phyloP scores from a whole-genome alignment of 1,140 invertebrate species.

The Drosophila oshimai region DNA sequence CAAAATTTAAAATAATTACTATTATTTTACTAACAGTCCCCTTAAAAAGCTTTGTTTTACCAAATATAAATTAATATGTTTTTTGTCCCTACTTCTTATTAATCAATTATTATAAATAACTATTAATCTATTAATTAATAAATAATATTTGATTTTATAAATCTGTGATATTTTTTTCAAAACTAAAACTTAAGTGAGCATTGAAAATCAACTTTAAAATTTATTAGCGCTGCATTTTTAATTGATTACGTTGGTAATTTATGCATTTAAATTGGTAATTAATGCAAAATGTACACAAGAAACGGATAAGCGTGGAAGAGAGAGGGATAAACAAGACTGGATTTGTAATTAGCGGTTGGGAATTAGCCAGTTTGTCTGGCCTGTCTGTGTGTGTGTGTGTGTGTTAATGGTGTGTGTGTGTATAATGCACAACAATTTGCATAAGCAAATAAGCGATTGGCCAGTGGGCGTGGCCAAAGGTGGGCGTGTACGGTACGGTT shows the following conservation, averaged over 20 bases:
- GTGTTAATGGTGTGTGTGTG: constrained; percentile 37
- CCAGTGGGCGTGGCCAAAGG: not conserved
- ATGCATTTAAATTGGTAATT: constrained; percentile 76
- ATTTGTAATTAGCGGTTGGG: constrained; percentile 64
- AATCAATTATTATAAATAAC: too few relatives aligned
- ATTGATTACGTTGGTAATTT: constrained; percentile 66
- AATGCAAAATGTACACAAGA: constrained; percentile 56
- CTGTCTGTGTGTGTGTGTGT: constrained; percentile 36
- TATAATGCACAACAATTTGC: constrained; percentile 66
- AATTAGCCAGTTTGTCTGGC: constrained; percentile 9
- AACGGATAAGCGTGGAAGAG: not conserved
- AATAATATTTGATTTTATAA: too few relatives aligned
- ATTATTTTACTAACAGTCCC: too few relatives aligned
- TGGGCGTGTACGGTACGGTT: not conserved
- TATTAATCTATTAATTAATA: too few relatives aligned
- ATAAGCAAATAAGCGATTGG: constrained; percentile 55
- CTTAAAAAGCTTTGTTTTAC: too few relatives aligned
- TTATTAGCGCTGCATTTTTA: constrained; percentile 58
- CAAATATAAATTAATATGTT: too few relatives aligned
- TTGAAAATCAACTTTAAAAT: constrained; percentile 34
- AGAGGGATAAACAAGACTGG: constrained; percentile 15
- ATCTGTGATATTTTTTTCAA: too few relatives aligned
- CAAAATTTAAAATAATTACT: too few relatives aligned
- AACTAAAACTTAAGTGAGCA: not conserved
- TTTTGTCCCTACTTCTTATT: too few relatives aligned